phyloP scores from a whole-genome alignment of 1,140 invertebrate genomes.

The Rhyzopertha dominica region DNA sequence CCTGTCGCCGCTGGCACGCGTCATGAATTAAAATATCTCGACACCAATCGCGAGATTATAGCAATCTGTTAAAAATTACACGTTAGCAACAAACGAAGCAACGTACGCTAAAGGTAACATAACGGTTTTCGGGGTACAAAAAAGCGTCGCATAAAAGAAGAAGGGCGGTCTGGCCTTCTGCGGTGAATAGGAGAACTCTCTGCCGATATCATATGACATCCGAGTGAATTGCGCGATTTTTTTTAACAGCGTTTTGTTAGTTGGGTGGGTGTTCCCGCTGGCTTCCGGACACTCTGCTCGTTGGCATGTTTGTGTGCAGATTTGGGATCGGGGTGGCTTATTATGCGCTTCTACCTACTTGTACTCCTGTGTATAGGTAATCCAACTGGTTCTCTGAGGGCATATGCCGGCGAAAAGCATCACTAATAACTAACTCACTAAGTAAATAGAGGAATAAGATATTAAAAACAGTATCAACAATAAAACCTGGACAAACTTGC shows the following conservation, averaged over 20 bases:
- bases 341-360: too few relatives aligned
- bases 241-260: conserved; percentile 13
- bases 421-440: too few relatives aligned
- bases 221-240: conserved; percentile 16
- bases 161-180: conserved; percentile 10
- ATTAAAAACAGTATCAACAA: too few relatives aligned
- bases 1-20: conserved; percentile 13
- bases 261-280: conserved; percentile 13
- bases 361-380: too few relatives aligned
- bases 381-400: too few relatives aligned
- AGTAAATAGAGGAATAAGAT: too few relatives aligned
- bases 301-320: too few relatives aligned
- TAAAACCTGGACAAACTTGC: too few relatives aligned
- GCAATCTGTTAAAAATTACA: conserved; percentile 14
- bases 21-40: conserved; percentile 20
- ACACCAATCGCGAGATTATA: conserved; percentile 16
- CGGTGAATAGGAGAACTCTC: conserved; percentile 7
- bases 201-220: conserved; percentile 15
- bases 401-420: too few relatives aligned
- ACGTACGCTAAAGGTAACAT: conserved; percentile 15
- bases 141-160: conserved; percentile 15
- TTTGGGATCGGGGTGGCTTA: too few relatives aligned
- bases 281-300: too few relatives aligned
- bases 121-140: conserved; percentile 18
- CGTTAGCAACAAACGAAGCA: conserved; percentile 2